Evolutionary conservation across 2,113 vertebrate species (phyloP).

Genomic region (Myxocyprinus asiaticus): DNA sequence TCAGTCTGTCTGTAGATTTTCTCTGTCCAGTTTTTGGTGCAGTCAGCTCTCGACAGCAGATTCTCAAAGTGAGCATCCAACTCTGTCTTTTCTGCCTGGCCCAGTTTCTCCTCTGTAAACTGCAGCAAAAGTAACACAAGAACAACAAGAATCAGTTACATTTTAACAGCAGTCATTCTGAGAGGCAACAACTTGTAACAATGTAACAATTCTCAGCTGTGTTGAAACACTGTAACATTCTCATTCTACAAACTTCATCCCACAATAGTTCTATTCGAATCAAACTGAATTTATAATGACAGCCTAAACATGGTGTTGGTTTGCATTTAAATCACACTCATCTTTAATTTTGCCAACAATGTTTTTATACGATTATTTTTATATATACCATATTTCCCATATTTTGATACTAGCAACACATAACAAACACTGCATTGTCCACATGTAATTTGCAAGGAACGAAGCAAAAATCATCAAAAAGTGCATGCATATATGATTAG

Average conservation of each 20-base stretch:
- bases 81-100: slow-evolving; percentile 92
- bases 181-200: no score
- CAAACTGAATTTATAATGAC: no score
- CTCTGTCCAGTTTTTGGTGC: slow-evolving; percentile 94
- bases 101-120: slow-evolving; percentile 95
- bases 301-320: no score
- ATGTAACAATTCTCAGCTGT: no score
- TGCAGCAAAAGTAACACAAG: slow-evolving; percentile 55
- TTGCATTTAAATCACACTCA: no score
- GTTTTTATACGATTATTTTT: neutral
- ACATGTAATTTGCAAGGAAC: neutral
- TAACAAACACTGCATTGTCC: neutral
- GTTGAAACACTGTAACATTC: neutral
- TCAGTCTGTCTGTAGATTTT: slow-evolving; percentile 91
- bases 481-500: neutral
- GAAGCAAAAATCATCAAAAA: neutral
- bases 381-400: neutral
- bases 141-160: neutral
- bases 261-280: no score
- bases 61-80: slow-evolving; percentile 91
- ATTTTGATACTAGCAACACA: neutral
- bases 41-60: slow-evolving; percentile 87
- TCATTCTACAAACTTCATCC: neutral
- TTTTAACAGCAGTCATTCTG: no score
- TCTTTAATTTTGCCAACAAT: no score